These are phyloP conservation scores for Diceros bicornis DNA, from an alignment of 2,797 vertebrate species.

Conservation along the genomic window DNA sequence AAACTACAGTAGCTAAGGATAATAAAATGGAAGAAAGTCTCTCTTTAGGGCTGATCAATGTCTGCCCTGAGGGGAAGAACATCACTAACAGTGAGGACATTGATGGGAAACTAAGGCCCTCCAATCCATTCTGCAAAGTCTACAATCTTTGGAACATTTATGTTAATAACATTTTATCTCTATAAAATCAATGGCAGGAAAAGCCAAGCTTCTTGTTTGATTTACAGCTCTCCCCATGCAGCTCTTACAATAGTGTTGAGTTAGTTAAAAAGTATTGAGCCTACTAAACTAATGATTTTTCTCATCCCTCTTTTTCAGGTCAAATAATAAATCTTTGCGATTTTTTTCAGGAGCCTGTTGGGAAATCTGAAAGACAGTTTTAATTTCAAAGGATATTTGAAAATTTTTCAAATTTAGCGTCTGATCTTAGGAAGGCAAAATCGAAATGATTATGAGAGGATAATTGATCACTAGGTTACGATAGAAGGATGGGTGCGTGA, in stretches of 20 bases:
- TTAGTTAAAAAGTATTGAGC: conserved; percentile 3
- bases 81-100: background rate
- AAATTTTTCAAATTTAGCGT: background rate
- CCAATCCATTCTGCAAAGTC: background rate
- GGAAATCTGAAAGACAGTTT: background rate
- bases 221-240: background rate
- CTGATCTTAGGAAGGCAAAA: conserved; percentile 34
- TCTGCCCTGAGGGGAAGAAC: background rate
- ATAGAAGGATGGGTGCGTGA: background rate
- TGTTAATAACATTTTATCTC: background rate
- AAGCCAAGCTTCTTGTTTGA: background rate
- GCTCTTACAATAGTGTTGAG: background rate
- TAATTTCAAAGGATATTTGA: background rate
- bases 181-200: background rate
- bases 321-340: background rate
- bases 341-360: background rate
- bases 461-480: background rate
- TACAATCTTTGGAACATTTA: background rate
- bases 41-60: background rate
- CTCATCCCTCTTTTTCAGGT: background rate
- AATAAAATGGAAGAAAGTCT: background rate
- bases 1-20: background rate
- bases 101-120: background rate
- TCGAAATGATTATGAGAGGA: background rate
- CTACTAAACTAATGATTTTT: background rate